Evolutionary conservation across 2,113 vertebrate species (phyloP).

Genomic region (Cyprinodon tularosa): DNA sequence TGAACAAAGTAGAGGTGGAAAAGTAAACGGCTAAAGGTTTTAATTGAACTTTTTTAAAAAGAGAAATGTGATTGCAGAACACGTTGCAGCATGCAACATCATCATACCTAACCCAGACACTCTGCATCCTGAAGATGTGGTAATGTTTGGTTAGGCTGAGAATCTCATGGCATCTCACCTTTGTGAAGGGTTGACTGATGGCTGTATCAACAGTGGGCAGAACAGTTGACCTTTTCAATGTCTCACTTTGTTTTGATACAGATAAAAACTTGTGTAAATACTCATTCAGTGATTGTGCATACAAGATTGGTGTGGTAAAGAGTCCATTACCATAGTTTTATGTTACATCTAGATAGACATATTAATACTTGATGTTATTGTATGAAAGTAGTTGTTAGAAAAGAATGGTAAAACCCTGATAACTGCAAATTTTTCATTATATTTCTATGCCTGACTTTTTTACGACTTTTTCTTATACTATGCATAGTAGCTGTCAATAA

Average conservation of each 20-base stretch:
- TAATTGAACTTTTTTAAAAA: no score
- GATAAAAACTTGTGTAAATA: not conserved
- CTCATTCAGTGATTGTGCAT: not conserved
- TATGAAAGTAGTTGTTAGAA: no score
- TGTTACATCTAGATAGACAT: no score
- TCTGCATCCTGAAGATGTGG: not conserved
- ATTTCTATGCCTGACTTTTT: no score
- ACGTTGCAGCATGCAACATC: constrained; percentile 14
- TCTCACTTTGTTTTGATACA: not conserved
- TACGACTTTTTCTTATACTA: no score
- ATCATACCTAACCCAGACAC: constrained; percentile 1
- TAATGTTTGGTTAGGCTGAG: not conserved
- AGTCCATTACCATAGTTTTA: not conserved
- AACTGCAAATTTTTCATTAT: no score
- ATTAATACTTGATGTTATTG: no score
- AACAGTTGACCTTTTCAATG: not conserved
- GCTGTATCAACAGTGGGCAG: not conserved
- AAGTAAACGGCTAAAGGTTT: no score
- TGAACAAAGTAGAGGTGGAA: no score
- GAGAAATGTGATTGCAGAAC: no score
- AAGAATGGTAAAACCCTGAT: no score
- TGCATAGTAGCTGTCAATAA: not conserved
- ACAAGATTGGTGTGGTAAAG: not conserved
- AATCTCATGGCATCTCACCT: not conserved
- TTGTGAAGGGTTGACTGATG: not conserved